phyloP scores from a whole-genome alignment of 2,888 invertebrate species.

The Carterocephalus palaemon region DNA sequence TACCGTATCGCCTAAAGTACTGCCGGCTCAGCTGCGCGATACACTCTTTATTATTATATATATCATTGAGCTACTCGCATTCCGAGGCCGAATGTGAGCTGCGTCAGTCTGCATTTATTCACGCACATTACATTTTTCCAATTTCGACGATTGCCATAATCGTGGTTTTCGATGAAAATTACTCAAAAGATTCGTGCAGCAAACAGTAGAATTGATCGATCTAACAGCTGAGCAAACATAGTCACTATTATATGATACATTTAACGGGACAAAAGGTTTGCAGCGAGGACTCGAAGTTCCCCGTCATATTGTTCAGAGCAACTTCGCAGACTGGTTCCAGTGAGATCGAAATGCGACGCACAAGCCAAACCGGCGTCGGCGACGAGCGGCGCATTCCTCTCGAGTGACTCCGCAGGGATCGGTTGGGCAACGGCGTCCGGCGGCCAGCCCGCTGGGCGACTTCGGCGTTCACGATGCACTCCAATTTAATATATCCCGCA shows the following conservation, averaged over 20 bases:
- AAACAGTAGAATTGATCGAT: too few relatives aligned
- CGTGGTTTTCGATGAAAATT: too few relatives aligned
- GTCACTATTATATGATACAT: too few relatives aligned
- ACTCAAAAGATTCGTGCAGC: too few relatives aligned
- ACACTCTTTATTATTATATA: conserved; percentile 15
- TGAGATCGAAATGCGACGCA: conserved; percentile 15
- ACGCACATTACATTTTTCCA: conserved; percentile 2
- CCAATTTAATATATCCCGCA: too few relatives aligned
- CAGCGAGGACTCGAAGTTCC: too few relatives aligned
- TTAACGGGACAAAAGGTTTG: too few relatives aligned
- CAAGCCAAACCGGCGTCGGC: conserved; percentile 21
- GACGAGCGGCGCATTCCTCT: conserved; percentile 27
- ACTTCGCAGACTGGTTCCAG: too few relatives aligned
- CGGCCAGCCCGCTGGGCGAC: too few relatives aligned
- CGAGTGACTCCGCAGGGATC: conserved; percentile 16
- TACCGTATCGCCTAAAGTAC: conserved; percentile 40
- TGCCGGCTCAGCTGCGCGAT: conserved; percentile 34
- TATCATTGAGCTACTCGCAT: conserved; percentile 3
- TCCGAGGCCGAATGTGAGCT: conserved; percentile 8
- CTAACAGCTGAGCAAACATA: too few relatives aligned
- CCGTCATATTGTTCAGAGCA: too few relatives aligned
- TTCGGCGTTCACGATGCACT: too few relatives aligned
- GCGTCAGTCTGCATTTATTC: conserved; percentile 3
- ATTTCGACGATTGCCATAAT: neutral
- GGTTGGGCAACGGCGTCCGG: conserved; percentile 13